Base-by-base conservation (phyloP, 2,113 vertebrate genomes). In the Anoplopoma fimbria region DNA sequence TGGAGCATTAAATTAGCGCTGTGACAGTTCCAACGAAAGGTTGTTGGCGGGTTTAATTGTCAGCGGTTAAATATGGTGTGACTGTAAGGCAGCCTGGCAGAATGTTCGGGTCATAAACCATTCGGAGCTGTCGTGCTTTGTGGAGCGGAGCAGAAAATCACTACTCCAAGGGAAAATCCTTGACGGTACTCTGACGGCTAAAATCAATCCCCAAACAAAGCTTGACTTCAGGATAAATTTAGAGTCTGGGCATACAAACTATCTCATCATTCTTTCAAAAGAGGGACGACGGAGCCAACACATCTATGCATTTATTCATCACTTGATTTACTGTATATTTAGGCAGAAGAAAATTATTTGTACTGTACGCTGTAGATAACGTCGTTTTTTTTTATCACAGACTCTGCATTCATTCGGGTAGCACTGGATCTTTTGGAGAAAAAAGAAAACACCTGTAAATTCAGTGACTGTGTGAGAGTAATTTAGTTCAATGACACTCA, bases 41-140 rank as follows among this genome's bases (percentile, higher is more conserved):
- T 58, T 86, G 76, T 85, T 83, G 87, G 72, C 42, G 49, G 88
- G 49, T 90, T 89, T 88, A 93, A 91, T 88, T 90, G 88, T 90
- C 82, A 68, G 85, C 63, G 25, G 77, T 87, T 87, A 91, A 92
- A 91, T 90, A 85, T 73, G 83, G 76, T 81, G 81, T 70, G 83
- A 87, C 79, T 79, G 85, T 83, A 75, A 65, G 69, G 81, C 69
- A 72, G 83, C 72, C 73, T 42, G 82, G 79, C 72, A 80, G 84
- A 81, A 79, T 45, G 42, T 77, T 85, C 53, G 57, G 83, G 76
- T 88, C 89, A 79, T 85, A 88, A 91, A 92, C 49, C 81, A 77
- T 60, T 55, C 58, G 19, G 79, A 58, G 78, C 69, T 81, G 75
- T 83, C 57, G 31, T 9, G 51, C 85, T 85, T 31, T 87, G 77